Conservation (phyloP, 2,797 vertebrate species). For the Mycteria americana region DNA sequence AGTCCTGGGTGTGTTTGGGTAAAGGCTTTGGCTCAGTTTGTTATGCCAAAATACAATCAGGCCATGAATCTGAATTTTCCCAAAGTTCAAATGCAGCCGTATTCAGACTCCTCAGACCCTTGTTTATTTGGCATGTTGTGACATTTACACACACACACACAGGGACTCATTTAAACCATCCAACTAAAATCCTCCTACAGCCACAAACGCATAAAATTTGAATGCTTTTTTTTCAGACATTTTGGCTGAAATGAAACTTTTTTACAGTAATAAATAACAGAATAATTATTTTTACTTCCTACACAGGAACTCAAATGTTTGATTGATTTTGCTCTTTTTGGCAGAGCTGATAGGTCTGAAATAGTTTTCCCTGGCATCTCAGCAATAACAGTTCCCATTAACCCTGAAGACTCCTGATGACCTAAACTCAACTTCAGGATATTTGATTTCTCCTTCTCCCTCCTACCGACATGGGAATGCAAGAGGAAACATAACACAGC, state of each 20-base stretch:
- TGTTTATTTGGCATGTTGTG: constrained; percentile 50
- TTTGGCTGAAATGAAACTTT: constrained; percentile 57
- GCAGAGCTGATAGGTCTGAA: constrained; percentile 55
- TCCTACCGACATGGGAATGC: not conserved
- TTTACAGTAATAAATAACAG: constrained; percentile 69
- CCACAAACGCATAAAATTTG: constrained; percentile 49
- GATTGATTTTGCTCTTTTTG: constrained; percentile 71
- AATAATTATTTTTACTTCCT: constrained; percentile 72
- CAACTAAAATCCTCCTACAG: constrained; percentile 48
- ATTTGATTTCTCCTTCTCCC: not conserved
- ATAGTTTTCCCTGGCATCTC: constrained; percentile 67
- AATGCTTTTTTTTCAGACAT: constrained; percentile 38
- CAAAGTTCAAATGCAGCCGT: not conserved
- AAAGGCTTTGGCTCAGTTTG: not conserved
- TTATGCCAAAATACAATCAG: not conserved
- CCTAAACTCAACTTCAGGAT: constrained; percentile 48
- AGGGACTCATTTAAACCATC: constrained; percentile 50
- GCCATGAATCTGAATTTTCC: constrained; percentile 27
- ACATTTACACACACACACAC: constrained; percentile 40
- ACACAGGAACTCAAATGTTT: constrained; percentile 64
- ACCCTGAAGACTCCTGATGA: constrained; percentile 29
- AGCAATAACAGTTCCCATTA: constrained; percentile 51
- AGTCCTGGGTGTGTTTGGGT: constrained; percentile 23
- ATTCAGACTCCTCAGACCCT: constrained; percentile 7
- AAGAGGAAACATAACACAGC: not conserved